Base-by-base conservation (phyloP, 2,888 invertebrate species). In the Pollenia amentaria region DNA sequence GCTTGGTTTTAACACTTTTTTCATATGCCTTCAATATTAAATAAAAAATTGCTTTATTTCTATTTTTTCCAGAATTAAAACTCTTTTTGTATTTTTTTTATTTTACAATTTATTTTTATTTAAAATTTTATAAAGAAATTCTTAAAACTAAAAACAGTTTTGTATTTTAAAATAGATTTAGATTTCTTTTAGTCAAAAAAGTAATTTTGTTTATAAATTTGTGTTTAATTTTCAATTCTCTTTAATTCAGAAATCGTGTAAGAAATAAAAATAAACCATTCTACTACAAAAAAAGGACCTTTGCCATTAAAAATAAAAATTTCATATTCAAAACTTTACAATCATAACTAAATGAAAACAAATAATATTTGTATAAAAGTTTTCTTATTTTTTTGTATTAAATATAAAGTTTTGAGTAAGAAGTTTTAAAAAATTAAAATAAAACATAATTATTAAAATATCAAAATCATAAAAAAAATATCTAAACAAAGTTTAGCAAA, bases 31-130 rank as follows among this genome's bases (percentile, higher is more conserved):
- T n/a, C n/a, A n/a, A n/a, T n/a, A n/a, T n/a, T n/a, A n/a, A n/a
- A n/a, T n/a, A n/a, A n/a, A n/a, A n/a, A n/a, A n/a, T n/a, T n/a
- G n/a, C n/a, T n/a, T n/a, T n/a, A n/a, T n/a, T n/a, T n/a, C n/a
- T 38, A 53, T 29, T 29, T 29, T 29, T 29, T 29, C 6, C 29
- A 29, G 29, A 51, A 62, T 51, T 44, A 69, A 57, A 70, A 48
- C 2, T 9, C 0, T 46, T 53, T 9, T 60, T 46, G 12, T 62
- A 29, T 18, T 14, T 51, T 60, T 76, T 77, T 60, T 67, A 77
- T 83, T 83, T 72, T 87, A 87, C 79, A 87, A 65, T 76, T 83
- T 83, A 86, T 79, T 83, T 86, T 85, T 73, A 78, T 73, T 77
- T 73, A 29, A 85, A 83, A 79, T 65, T 86, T 86, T 70, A 76